Percentiles rank a stretch among this genome's conserved stretches.
Conservation (phyloP, 2,888 invertebrate genomes). For the Dendrolimus houi region DNA sequence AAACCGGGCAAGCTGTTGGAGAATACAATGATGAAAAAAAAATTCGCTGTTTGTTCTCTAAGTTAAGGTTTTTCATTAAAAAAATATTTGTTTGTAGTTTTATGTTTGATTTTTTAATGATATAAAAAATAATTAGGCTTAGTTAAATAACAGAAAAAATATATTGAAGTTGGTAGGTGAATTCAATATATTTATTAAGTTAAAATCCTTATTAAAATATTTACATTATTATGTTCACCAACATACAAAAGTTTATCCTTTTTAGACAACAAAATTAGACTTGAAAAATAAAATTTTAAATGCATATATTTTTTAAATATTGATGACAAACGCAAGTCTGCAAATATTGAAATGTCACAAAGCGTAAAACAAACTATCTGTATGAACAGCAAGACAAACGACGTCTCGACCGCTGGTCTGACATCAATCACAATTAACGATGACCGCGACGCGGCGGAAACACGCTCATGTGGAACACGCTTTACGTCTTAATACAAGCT, state of each 20-base stretch:
- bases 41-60: no score
- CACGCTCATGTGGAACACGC: conserved; percentile 26
- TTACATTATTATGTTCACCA: no score
- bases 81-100: not conserved
- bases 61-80: not conserved
- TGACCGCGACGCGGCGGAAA: conserved; percentile 26
- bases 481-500: conserved; percentile 20
- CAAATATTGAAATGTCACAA: conserved; percentile 20
- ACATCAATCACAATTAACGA: conserved; percentile 69
- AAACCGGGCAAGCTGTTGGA: no score
- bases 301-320: no score
- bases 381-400: conserved; percentile 54
- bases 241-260: no score
- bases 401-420: conserved; percentile 37
- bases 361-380: conserved; percentile 56
- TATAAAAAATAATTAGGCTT: no score
- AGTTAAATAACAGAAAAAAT: no score
- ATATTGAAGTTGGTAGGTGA: no score
- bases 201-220: no score
- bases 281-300: not conserved
- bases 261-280: not conserved
- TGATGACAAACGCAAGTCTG: conserved; percentile 23
- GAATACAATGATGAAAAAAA: not conserved
- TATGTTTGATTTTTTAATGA: no score
- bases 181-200: no score